Evolutionary conservation across 2,797 vertebrate genomes (phyloP), one percentile per base, ranked within the genome.

Genomic region (Characodon lateralis): DNA sequence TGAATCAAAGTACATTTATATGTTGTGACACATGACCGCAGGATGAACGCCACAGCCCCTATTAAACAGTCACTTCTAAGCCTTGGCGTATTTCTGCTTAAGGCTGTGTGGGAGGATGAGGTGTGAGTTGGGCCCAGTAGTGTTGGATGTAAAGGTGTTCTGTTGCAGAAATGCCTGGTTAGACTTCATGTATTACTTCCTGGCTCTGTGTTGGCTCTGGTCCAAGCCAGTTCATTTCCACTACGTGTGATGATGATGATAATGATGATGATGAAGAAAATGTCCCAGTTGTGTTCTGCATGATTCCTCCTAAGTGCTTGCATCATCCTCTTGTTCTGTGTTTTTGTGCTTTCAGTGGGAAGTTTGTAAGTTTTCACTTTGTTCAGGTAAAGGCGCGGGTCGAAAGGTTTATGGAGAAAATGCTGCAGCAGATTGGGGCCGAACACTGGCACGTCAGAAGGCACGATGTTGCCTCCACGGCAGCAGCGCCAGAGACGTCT

Each of bases 371-470:
- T 48, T 3, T 79, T 59, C 79, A 46, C 59, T 88, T 41, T 84
- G 79, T 59, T 79, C 68, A 98, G 98, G 96, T 99, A 74, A 97
- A 95, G 89, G 83, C 91, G 76, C 96, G 97, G 18, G 95, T 95
- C 8, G 95, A 88, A 91, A 87, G 89, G 28, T 99, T 99, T 85
- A 93, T 97, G 88, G 92, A 95, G 78, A 95, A 94, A 89, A 93
- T 97, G 72, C 96, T 97, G 74, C 94, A 81, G 39, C 90, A 93
- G n/a, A 91, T 96, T 1, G 83, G 94, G 76, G 79, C 77, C 0
- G 76, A 95, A n/a, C 93, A 96, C 90, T 91, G 83, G 74, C 26
- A 71, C 0, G 74, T 83, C 75, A 72, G 90, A 65, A 86, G 74
- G 5, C 86, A 83, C 46, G 61, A 77, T 0, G 72, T 78, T 20